Conservation (phyloP, 2,113 vertebrate species). For the Nerophis ophidion region DNA sequence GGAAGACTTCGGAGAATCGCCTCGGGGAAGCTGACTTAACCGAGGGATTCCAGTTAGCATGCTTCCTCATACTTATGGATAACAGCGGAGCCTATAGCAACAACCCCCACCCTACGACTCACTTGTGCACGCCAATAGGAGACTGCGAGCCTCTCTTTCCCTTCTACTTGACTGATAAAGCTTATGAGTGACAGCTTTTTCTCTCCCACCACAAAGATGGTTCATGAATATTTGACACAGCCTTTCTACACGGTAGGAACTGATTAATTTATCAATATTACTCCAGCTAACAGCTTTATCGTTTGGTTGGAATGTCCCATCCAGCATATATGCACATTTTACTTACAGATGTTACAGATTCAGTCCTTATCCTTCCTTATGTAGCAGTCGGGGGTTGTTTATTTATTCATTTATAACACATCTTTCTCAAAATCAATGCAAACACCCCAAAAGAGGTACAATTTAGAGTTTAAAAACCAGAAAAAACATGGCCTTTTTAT, state of each 20-base stretch:
- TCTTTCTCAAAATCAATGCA: too few relatives aligned
- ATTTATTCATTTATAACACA: too few relatives aligned
- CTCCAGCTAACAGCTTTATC: slow-evolving; percentile 27
- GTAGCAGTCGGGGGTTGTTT: too few relatives aligned
- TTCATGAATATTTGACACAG: slow-evolving; percentile 51
- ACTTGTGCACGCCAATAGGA: slow-evolving; percentile 13
- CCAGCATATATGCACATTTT: too few relatives aligned
- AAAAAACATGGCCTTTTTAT: too few relatives aligned
- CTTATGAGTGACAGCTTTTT: slow-evolving; percentile 43
- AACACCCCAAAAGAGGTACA: too few relatives aligned
- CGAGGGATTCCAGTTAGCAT: slow-evolving; percentile 49
- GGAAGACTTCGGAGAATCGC: slow-evolving; percentile 47
- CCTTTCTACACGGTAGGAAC: slow-evolving; percentile 28
- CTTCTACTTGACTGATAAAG: slow-evolving; percentile 30
- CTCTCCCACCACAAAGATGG: slow-evolving; percentile 16
- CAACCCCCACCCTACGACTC: slow-evolving; percentile 31
- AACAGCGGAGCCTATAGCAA: slow-evolving; percentile 46
- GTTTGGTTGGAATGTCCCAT: too few relatives aligned
- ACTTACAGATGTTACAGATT: too few relatives aligned
- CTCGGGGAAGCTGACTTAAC: slow-evolving; percentile 51
- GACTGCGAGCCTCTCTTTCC: slow-evolving; percentile 15
- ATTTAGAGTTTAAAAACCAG: too few relatives aligned
- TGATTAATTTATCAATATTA: slow-evolving; percentile 55
- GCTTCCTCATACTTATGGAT: slow-evolving; percentile 60
- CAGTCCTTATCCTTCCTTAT: too few relatives aligned